These are phyloP conservation scores for Champsocephalus esox DNA, from an alignment of 2,797 vertebrate genomes.

Conservation along the genomic window DNA sequence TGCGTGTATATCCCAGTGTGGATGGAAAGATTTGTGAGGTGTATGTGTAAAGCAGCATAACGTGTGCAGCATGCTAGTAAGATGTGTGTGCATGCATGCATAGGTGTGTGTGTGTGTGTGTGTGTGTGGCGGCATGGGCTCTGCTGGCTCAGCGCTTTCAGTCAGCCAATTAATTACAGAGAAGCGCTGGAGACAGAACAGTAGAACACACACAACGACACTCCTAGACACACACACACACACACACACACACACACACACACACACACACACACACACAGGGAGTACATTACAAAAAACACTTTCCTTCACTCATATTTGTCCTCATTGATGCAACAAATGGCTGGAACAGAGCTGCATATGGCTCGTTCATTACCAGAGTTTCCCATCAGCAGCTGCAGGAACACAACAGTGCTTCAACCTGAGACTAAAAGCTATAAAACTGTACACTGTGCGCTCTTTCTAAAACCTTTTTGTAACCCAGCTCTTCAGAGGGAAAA, in stretches of 20 bases:
- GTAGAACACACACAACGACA: constrained; percentile 67
- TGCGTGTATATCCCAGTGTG: too few relatives aligned
- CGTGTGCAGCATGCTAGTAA: too few relatives aligned
- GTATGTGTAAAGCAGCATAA: too few relatives aligned
- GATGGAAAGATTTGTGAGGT: too few relatives aligned
- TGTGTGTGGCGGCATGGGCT: constrained; percentile 58
- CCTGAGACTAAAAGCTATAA: constrained; percentile 7
- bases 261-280: constrained; percentile 2
- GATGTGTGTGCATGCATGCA: too few relatives aligned
- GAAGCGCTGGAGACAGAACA: constrained; percentile 75
- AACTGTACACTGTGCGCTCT: background rate
- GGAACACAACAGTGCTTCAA: constrained; percentile 21
- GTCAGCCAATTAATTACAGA: constrained; percentile 84
- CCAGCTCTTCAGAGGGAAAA: background rate
- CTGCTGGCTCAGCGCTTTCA: constrained; percentile 81
- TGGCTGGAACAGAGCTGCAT: constrained; percentile 57
- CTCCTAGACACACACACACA: constrained; percentile 42
- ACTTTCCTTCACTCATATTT: constrained; percentile 56
- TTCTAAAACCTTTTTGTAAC: background rate
- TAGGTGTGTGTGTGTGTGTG: too few relatives aligned
- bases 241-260: constrained; percentile 21
- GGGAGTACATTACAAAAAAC: constrained; percentile 58
- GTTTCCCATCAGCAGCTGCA: constrained; percentile 27
- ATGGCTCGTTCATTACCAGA: constrained; percentile 52
- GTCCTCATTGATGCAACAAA: constrained; percentile 75